These are phyloP conservation scores for Sphaerophoria rueppellii DNA, from an alignment of 2,888 invertebrate genomes.

Conservation along the genomic window DNA sequence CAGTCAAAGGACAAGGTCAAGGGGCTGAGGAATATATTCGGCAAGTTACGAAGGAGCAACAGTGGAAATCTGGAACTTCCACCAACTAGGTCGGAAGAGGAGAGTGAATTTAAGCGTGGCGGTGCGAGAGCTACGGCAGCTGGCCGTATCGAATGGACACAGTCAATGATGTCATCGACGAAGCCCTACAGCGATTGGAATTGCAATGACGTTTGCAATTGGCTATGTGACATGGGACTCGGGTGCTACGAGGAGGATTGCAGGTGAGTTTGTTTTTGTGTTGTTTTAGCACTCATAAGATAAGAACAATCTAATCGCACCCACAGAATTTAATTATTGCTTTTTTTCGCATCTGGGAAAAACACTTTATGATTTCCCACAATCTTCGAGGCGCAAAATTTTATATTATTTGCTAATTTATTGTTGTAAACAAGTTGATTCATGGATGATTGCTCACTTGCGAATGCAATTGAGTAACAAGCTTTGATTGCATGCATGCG, in stretches of 20 bases:
- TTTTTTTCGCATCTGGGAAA: too few relatives aligned
- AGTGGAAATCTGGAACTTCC: conserved; percentile 87
- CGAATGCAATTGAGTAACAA: too few relatives aligned
- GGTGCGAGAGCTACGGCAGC: conserved; percentile 89
- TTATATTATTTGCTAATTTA: too few relatives aligned
- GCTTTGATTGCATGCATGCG: neutral
- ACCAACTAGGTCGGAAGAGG: conserved; percentile 78
- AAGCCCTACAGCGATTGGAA: conserved; percentile 92
- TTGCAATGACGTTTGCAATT: conserved; percentile 90
- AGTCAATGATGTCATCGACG: conserved; percentile 78
- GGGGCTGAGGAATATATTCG: conserved; percentile 87
- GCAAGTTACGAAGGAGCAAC: conserved; percentile 87
- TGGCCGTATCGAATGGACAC: conserved; percentile 86
- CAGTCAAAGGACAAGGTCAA: conserved; percentile 83
- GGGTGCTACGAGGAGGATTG: conserved; percentile 89
- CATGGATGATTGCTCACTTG: neutral
- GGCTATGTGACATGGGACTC: conserved; percentile 87
- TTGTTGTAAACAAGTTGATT: neutral
- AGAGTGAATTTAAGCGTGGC: conserved; percentile 87
- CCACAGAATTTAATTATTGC: too few relatives aligned
- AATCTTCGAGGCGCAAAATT: too few relatives aligned
- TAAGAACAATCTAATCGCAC: neutral
- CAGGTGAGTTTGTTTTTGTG: conserved; percentile 75
- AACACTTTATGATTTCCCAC: too few relatives aligned
- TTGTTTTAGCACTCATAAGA: neutral